A percentile compares a stretch with the other conserved stretches of the same genome.
Evolutionary conservation across 2,888 invertebrate species (phyloP).

Genomic region (Erynnis tages): DNA sequence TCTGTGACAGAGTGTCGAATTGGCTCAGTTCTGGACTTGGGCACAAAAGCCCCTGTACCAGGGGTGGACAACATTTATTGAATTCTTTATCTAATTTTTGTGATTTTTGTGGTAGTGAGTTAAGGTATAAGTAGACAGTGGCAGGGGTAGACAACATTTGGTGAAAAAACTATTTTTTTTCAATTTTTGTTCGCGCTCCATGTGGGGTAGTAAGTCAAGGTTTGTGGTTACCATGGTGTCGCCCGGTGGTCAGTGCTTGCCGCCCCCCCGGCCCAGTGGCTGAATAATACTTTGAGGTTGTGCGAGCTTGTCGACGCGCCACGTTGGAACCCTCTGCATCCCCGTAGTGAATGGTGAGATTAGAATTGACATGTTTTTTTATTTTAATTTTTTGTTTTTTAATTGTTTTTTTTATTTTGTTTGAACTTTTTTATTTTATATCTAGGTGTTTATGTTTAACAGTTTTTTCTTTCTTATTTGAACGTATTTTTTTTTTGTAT

Average conservation of each 20-base stretch:
- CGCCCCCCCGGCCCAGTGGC: slow-evolving; percentile 87
- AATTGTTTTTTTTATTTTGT: slow-evolving; percentile 25
- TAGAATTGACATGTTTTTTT: slow-evolving; percentile 37
- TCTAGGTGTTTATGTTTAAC: background rate
- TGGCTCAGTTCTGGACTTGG: no score
- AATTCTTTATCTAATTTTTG: no score
- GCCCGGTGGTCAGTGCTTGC: slow-evolving; percentile 41
- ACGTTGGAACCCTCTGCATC: slow-evolving; percentile 31
- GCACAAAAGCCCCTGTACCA: no score
- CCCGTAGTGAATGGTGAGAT: slow-evolving; percentile 66
- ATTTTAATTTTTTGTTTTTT: slow-evolving; percentile 6
- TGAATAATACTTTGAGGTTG: slow-evolving; percentile 94
- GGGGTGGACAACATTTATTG: no score
- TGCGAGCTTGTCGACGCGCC: slow-evolving; percentile 58
- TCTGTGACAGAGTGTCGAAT: no score
- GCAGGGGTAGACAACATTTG: no score
- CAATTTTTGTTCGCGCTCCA: no score
- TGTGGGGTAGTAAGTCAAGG: background rate
- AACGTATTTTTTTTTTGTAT: no score
- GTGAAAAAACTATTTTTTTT: no score
- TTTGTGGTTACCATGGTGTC: background rate
- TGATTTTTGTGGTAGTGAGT: no score
- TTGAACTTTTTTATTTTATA: background rate
- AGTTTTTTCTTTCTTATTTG: no score
- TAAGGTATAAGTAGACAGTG: no score